A percentile compares a stretch with the other conserved stretches of the same genome.
phyloP scores from a whole-genome alignment of 2,888 invertebrate genomes.

The Operophtera brumata region DNA sequence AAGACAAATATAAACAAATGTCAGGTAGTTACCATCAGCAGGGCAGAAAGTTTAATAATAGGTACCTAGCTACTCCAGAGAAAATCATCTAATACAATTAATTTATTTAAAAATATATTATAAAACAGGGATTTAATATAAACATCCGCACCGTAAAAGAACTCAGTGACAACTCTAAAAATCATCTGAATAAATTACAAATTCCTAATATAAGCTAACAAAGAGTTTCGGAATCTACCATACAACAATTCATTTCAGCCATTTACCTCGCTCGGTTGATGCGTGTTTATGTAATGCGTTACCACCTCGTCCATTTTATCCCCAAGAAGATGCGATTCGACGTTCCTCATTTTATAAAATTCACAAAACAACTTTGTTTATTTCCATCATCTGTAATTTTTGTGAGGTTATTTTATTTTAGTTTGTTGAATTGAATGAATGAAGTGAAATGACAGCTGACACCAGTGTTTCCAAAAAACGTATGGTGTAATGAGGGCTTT shows the following conservation, averaged over 20 bases:
- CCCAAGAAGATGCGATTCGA: conserved; percentile 55
- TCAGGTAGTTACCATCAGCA: neutral
- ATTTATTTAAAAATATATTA: too few species aligned
- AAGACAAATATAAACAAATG: neutral
- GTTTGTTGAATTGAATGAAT: conserved; percentile 28
- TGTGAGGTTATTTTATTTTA: conserved; percentile 37
- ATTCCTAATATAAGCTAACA: conserved; percentile 2
- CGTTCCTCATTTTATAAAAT: conserved; percentile 54
- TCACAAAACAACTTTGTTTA: conserved; percentile 30
- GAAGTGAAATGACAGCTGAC: too few species aligned
- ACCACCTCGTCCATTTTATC: conserved; percentile 73
- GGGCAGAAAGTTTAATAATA: neutral
- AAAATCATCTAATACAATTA: too few species aligned
- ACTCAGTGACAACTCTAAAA: too few species aligned
- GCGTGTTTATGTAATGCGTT: conserved; percentile 70
- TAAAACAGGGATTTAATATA: too few species aligned
- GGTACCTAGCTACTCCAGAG: too few species aligned
- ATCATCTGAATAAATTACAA: neutral
- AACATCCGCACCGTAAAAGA: too few species aligned
- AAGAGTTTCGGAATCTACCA: conserved; percentile 5
- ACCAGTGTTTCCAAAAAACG: neutral
- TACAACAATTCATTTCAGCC: conserved; percentile 2
- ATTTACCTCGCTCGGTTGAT: conserved; percentile 61
- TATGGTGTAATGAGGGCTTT: too few species aligned
- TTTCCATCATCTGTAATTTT: conserved; percentile 26